Evolutionary conservation across 2,888 invertebrate genomes (phyloP).

Genomic region (Allophyes oxyacanthae): DNA sequence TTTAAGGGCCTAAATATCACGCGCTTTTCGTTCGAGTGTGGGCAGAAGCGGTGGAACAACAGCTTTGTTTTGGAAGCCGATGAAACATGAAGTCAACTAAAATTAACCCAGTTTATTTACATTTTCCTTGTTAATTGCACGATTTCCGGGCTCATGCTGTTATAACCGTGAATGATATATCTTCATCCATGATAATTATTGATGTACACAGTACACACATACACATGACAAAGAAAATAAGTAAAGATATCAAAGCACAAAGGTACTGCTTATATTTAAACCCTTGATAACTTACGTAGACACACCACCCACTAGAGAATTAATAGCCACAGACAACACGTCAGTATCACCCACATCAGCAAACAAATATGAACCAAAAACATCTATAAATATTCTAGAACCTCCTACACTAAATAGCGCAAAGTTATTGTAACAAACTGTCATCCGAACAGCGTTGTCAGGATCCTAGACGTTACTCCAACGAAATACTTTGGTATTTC

Average conservation of each 20-base stretch:
- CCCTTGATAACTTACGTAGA: too few species aligned
- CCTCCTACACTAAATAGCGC: constrained; percentile 2
- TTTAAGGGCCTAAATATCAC: constrained; percentile 17
- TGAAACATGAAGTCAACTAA: too few species aligned
- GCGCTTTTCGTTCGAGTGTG: background rate
- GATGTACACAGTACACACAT: too few species aligned
- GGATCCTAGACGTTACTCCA: constrained; percentile 3
- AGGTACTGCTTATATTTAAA: too few species aligned
- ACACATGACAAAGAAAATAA: too few species aligned
- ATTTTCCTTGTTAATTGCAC: too few species aligned
- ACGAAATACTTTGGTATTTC: constrained; percentile 25
- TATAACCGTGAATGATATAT: too few species aligned
- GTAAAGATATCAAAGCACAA: too few species aligned
- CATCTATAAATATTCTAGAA: constrained; percentile 11
- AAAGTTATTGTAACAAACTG: constrained; percentile 2
- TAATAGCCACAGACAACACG: constrained; percentile 5
- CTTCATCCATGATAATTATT: too few species aligned
- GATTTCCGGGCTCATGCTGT: too few species aligned
- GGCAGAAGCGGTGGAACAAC: background rate
- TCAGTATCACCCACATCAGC: constrained; percentile 13
- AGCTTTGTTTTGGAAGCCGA: background rate
- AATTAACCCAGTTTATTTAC: too few species aligned
- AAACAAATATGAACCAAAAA: constrained; percentile 11
- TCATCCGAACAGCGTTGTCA: constrained; percentile 1
- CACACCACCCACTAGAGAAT: background rate